Evolutionary conservation across 1,140 invertebrate species (phyloP).

Genomic region (Agrypnia vestita): DNA sequence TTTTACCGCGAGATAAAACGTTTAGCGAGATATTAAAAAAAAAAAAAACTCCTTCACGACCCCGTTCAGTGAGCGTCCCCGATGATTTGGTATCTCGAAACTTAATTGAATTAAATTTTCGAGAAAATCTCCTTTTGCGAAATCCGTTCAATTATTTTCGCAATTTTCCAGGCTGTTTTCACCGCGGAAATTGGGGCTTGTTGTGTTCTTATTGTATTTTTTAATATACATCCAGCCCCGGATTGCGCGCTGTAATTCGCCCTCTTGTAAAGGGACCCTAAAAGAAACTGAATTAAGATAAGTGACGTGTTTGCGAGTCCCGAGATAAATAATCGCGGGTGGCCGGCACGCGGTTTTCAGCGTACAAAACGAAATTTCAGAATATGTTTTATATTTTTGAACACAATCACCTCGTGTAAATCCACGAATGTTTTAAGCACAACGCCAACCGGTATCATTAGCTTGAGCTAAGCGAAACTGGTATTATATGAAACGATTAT

Average conservation of each 20-base stretch:
- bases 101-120: slow-evolving; percentile 44
- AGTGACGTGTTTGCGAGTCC: slow-evolving; percentile 16
- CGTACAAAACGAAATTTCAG: too few relatives aligned
- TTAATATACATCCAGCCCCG: slow-evolving; percentile 22
- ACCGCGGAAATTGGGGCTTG: neutral
- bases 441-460: too few relatives aligned
- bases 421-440: too few relatives aligned
- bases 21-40: neutral
- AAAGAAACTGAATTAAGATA: slow-evolving; percentile 38
- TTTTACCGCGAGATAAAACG: neutral
- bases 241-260: slow-evolving; percentile 22
- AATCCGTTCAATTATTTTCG: slow-evolving; percentile 38
- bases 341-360: neutral
- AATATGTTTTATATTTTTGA: too few relatives aligned
- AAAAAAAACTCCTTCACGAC: slow-evolving; percentile 2
- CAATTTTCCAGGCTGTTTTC: slow-evolving; percentile 17
- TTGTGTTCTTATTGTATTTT: slow-evolving; percentile 17
- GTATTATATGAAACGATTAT: too few relatives aligned
- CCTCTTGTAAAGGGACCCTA: slow-evolving; percentile 10
- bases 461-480: too few relatives aligned
- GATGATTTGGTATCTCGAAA: slow-evolving; percentile 33
- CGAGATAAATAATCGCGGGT: neutral
- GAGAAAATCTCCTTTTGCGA: slow-evolving; percentile 23
- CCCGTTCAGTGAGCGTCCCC: neutral
- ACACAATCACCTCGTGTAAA: too few relatives aligned